Percentiles rank a stretch among this genome's conserved stretches.
These are phyloP conservation scores for Macrocentrus cingulum DNA, from an alignment of 1,140 invertebrate genomes.

Conservation along the genomic window DNA sequence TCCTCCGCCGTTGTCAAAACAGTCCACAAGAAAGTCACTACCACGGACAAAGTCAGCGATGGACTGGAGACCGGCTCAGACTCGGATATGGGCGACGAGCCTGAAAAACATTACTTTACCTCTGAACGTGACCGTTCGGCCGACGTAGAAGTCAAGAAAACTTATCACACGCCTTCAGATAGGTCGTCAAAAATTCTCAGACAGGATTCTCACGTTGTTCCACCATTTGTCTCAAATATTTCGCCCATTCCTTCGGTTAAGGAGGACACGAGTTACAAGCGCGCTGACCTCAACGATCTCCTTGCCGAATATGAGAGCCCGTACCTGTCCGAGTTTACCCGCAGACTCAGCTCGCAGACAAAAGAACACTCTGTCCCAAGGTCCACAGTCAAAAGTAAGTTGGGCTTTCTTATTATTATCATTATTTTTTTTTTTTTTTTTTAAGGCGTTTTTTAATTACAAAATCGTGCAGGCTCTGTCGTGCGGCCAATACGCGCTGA, in stretches of 20 bases:
- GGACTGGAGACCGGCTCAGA: conserved; percentile 66
- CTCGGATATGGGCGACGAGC: conserved; percentile 48
- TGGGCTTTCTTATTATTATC: conserved; percentile 11
- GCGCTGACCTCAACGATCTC: conserved; percentile 38
- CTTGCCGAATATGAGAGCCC: conserved; percentile 62
- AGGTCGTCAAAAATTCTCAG: conserved; percentile 14
- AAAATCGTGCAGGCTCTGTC: conserved; percentile 35
- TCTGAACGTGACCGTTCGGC: no score
- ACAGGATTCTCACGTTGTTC: conserved; percentile 37
- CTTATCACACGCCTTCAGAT: conserved; percentile 14
- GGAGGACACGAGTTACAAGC: conserved; percentile 31
- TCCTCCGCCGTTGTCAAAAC: conserved; percentile 31
- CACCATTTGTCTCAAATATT: conserved; percentile 39
- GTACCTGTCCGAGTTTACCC: conserved; percentile 68
- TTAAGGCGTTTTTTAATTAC: conserved; percentile 22
- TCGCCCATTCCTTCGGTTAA: conserved; percentile 35
- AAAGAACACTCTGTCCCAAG: conserved; percentile 52
- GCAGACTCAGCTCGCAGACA: conserved; percentile 61
- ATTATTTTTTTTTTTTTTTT: conserved; percentile 16
- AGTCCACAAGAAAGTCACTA: conserved; percentile 43
- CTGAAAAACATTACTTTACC: no score
- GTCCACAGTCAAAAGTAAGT: conserved; percentile 43
- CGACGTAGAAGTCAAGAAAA: no score
- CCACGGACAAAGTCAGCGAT: conserved; percentile 57
- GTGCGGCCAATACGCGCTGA: conserved; percentile 45